Evolutionary conservation across 2,888 invertebrate species (phyloP).

Genomic region (Noctua fimbriata): DNA sequence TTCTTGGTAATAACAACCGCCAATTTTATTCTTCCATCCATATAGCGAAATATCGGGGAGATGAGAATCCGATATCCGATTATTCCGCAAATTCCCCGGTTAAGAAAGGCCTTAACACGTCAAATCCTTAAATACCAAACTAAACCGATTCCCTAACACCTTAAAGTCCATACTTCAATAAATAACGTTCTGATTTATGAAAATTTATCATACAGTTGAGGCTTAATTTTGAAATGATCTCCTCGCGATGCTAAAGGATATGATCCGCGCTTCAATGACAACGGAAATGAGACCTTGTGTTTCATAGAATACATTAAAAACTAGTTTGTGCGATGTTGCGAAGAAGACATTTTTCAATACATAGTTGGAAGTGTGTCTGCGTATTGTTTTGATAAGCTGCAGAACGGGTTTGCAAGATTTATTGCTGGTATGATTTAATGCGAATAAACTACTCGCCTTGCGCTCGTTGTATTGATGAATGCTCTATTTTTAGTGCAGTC

Average conservation of each 20-base stretch:
- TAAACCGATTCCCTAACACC: constrained; percentile 87
- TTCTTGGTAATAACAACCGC: constrained; percentile 75
- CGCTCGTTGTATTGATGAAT: constrained; percentile 87
- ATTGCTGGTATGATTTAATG: constrained; percentile 90
- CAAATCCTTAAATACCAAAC: constrained; percentile 82
- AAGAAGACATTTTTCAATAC: constrained; percentile 82
- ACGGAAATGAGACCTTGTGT: constrained; percentile 80
- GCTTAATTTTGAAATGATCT: constrained; percentile 90
- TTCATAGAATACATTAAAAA: constrained; percentile 74
- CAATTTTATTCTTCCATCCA: constrained; percentile 77
- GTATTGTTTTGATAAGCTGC: constrained; percentile 91
- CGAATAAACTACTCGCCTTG: constrained; percentile 89
- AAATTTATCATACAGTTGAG: constrained; percentile 90
- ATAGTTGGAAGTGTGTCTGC: constrained; percentile 88
- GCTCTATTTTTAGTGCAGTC: constrained; percentile 83
- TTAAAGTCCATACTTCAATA: constrained; percentile 89
- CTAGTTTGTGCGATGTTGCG: constrained; percentile 68
- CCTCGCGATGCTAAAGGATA: constrained; percentile 72
- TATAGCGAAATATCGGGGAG: constrained; percentile 77
- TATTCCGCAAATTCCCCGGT: constrained; percentile 77
- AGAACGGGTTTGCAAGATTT: constrained; percentile 90
- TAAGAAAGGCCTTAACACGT: constrained; percentile 79
- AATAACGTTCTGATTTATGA: constrained; percentile 89
- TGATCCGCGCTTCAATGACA: constrained; percentile 71
- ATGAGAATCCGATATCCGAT: constrained; percentile 83